Base-by-base conservation (phyloP, 2,113 vertebrate species). In the Lipophrys pholis region DNA sequence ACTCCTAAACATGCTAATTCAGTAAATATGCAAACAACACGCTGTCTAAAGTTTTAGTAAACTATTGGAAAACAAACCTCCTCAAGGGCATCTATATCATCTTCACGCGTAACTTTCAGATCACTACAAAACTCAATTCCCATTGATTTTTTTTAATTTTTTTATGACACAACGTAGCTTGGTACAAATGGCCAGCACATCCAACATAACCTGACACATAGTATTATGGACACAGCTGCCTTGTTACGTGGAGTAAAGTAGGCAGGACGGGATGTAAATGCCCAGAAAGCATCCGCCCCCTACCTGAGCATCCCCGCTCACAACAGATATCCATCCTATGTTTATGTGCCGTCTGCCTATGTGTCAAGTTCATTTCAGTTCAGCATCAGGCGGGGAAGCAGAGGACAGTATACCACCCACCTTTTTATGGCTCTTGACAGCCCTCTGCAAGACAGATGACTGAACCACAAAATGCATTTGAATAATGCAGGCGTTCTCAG, bases 381-480 rank as follows among this genome's bases (percentile, higher is more conserved):
- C 85, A 82, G 78, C 75, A 78, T 66, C 43, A 7, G 73, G 63
- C 51, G 50, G 69, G 21, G 58, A 76, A 53, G 77, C 70, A 36
- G 68, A 74, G 46, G 43, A 86, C 68, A 78, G 82, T 11, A 30
- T 30, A 80, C 89, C 91, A 83, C 90, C 89, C 83, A 92, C 90
- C 85, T 89, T 72, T 87, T 78, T 86, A 73, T 82, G 77, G 73
- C 59, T 36, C 58, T 80, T 87, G 89, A 91, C 85, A 77, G 78
- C 69, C 88, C 67, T 69, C 82, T 78, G 86, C 76, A 48, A 90
- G 90, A 92, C 89, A 90, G 87, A 92, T 89, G 89, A 87, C 88
- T 50, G 75, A 80, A 76, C 90, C 89, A 82, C 80, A 85, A 89
- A 90, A 84, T 79, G 64, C 79, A 89, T 87, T 69, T 91, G 89